Evolutionary conservation across 2,113 vertebrate species (phyloP), one percentile per base, ranked within the genome.

Genomic region (Lepidothrix coronata): DNA sequence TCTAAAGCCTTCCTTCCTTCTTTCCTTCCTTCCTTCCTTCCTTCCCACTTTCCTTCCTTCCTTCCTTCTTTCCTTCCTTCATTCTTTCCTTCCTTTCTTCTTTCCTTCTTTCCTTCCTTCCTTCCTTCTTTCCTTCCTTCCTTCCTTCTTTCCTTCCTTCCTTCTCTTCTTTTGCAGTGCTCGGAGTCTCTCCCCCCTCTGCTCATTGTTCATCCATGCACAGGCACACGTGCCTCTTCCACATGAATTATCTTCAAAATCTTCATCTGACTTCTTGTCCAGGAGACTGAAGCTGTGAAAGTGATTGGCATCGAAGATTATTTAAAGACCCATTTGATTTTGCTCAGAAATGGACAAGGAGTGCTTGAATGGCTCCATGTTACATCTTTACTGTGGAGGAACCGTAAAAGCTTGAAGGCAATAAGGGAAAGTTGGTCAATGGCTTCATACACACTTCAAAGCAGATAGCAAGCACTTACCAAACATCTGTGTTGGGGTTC

Each of bases 61-160:
- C n/a, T 14, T 13, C 10, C 15, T 6, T 54, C 6, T 43, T n/a
- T 62, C 11, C 37, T 11, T 52, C 13, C 55, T 33, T 27, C 7
- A n/a, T 5, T 31, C 8, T 8, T 12, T 18, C 2, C 12, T 9
- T 30, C 2, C 21, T 33, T 37, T 25, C 48, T 8, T 15, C 4
- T 22, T 12, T 21, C 9, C 10, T 18, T 27, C 10, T n/a, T 27
- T 11, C 5, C 23, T 8, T 25, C 14, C 14, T 12, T 12, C 9
- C 14, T 8, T 49, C 13, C 22, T 8, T 49, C 11, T 19, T 5
- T 21, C 9, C 12, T 24, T 46, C 8, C 8, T 4, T 11, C 6
- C 6, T 14, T 17, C 2, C 14, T 14, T 21, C 5, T 21, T 27
- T 11, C 35, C 16, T 2, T 8, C 21, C 2, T 8, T 2, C 4